Evolutionary conservation across 2,113 vertebrate genomes (phyloP), one percentile per base, ranked within the genome.

Genomic region (Seriola aureovittata): DNA sequence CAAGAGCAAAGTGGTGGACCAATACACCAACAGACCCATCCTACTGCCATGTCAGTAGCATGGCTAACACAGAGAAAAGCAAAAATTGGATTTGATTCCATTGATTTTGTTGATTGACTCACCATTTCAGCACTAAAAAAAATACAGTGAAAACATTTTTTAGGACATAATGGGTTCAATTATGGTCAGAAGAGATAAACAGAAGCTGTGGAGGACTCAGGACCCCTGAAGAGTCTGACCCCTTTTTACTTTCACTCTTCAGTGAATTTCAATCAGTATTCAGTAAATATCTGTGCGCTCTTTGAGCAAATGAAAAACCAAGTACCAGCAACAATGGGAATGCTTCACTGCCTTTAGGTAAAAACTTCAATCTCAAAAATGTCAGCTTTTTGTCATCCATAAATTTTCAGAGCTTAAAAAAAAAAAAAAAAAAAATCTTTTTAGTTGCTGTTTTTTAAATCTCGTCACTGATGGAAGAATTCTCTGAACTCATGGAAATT

Each of bases 231-330:
- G 67, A 67, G 12, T 23, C 46, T 1, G 29, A 55, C 25, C 25
- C 57, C 0, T 48, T 46, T 69, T 46, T 23, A 63, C 63, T 76
- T 59, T 71, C 58, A 80, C 54, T 75, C 52, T 72, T 63, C 44
- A 72, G 21, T 71, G 78, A 72, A n/a, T 73, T 77, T 72, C 52
- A 71, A 67, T 73, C 62, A 73, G 55, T 4, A 17, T 60, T 60
- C 34, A 60, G 72, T 23, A 81, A 85, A 81, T 29, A 62, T 29
- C 52, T 71, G 50, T 66, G 52, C 58, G 59, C 52, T 54, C 19
- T 59, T 25, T 16, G 59, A 58, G 71, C 52, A 70, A 80, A 80
- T 54, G 46, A 46, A 67, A 67, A 71, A 44, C 52, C 21, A 65
- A 55, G 9, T 11, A 54, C 21, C 8, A 21, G 2, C 29, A 42